Evolutionary conservation across 2,888 invertebrate species (phyloP).

Genomic region (Acronicta aceris): DNA sequence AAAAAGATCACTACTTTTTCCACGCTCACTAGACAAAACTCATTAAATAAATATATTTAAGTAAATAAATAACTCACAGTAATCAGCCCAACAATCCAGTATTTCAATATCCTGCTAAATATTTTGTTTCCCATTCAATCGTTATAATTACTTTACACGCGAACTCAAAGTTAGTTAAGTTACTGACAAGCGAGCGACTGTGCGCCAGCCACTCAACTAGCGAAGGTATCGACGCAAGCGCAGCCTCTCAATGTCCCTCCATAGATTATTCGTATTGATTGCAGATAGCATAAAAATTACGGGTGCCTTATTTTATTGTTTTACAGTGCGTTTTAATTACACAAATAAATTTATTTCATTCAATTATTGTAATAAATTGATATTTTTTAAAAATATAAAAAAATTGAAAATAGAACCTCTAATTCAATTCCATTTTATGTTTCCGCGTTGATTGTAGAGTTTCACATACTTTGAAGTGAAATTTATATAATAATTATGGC

Average conservation of each 20-base stretch:
- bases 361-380: too few relatives aligned
- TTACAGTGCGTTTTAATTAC: slow-evolving; percentile 11
- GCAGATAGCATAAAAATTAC: slow-evolving; percentile 26
- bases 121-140: slow-evolving; percentile 56
- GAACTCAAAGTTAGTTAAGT: slow-evolving; percentile 44
- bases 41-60: background rate
- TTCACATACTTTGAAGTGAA: too few relatives aligned
- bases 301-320: slow-evolving; percentile 3
- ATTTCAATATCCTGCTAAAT: slow-evolving; percentile 29
- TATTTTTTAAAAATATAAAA: too few relatives aligned
- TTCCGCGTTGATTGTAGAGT: too few relatives aligned
- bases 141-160: slow-evolving; percentile 42
- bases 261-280: slow-evolving; percentile 57
- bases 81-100: slow-evolving; percentile 32
- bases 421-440: too few relatives aligned
- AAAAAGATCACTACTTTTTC: background rate
- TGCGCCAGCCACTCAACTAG: slow-evolving; percentile 68
- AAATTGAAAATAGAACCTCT: too few relatives aligned
- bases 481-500: too few relatives aligned
- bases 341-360: background rate
- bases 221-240: slow-evolving; percentile 63
- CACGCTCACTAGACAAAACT: background rate
- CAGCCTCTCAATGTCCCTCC: slow-evolving; percentile 59
- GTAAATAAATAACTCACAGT: slow-evolving; percentile 44
- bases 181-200: slow-evolving; percentile 63